These are phyloP conservation scores for Hyppa rectilinea DNA, from an alignment of 2,888 invertebrate genomes.

Conservation along the genomic window DNA sequence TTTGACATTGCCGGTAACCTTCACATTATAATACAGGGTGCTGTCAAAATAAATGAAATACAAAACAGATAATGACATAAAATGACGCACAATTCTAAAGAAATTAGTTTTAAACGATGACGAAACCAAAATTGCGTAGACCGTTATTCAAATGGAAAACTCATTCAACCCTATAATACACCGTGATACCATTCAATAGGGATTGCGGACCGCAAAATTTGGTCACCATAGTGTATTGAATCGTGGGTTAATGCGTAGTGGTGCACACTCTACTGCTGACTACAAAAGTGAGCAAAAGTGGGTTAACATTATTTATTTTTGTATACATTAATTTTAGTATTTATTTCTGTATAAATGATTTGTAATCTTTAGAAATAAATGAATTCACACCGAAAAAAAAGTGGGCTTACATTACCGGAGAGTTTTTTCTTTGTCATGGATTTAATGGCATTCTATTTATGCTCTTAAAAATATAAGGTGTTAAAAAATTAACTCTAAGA, in stretches of 20 bases:
- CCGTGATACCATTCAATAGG: constrained; percentile 80
- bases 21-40: not conserved
- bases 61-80: constrained; percentile 13
- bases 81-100: constrained; percentile 42
- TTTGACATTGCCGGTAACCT: too few relatives aligned
- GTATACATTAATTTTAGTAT: too few relatives aligned
- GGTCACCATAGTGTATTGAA: constrained; percentile 83
- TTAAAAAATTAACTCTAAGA: too few relatives aligned
- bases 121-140: constrained; percentile 72
- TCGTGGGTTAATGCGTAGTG: constrained; percentile 78
- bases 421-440: too few relatives aligned
- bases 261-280: constrained; percentile 22
- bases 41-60: constrained; percentile 1
- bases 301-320: not conserved
- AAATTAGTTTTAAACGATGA: constrained; percentile 74
- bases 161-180: constrained; percentile 75
- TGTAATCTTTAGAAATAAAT: too few relatives aligned
- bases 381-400: too few relatives aligned
- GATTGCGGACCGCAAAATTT: constrained; percentile 87
- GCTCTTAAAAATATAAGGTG: too few relatives aligned
- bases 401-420: too few relatives aligned
- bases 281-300: constrained; percentile 30
- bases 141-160: constrained; percentile 79
- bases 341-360: too few relatives aligned
- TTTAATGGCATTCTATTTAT: too few relatives aligned